Conservation (phyloP, 2,888 invertebrate species). For the Branchipolynoe longqiensis region DNA sequence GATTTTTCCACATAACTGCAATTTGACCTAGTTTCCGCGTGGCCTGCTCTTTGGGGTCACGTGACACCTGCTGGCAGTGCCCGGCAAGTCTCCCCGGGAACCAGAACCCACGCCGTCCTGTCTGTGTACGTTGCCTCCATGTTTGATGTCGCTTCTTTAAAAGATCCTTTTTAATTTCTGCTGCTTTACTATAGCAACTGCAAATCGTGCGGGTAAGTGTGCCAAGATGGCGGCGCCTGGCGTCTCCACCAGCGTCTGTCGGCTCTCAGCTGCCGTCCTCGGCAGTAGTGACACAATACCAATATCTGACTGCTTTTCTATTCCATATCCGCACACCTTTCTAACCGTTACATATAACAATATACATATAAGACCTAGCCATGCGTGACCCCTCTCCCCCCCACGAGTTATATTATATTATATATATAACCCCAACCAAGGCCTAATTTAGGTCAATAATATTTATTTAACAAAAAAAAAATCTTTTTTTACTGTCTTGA, state of each 20-base stretch:
- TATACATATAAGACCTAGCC: constrained; percentile 37
- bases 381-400: too few species aligned
- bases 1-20: too few species aligned
- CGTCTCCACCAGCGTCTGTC: too few species aligned
- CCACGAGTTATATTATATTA: constrained; percentile 25
- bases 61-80: too few species aligned
- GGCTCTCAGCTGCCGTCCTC: too few species aligned
- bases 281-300: too few species aligned
- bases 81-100: too few species aligned
- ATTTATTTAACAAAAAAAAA: constrained; percentile 7
- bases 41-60: too few species aligned
- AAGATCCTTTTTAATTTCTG: constrained; percentile 57
- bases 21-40: too few species aligned
- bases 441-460: constrained; percentile 26
- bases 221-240: constrained; percentile 7
- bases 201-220: constrained; percentile 54
- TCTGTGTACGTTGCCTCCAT: constrained; percentile 28
- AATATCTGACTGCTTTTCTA: constrained; percentile 44
- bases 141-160: constrained; percentile 54
- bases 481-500: constrained; percentile 34
- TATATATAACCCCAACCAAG: constrained; percentile 11
- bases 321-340: constrained; percentile 26
- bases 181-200: constrained; percentile 57
- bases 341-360: constrained; percentile 24
- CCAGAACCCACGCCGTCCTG: constrained; percentile 22